Evolutionary conservation across 2,797 vertebrate genomes (phyloP).

Genomic region (Cryptoprocta ferox): DNA sequence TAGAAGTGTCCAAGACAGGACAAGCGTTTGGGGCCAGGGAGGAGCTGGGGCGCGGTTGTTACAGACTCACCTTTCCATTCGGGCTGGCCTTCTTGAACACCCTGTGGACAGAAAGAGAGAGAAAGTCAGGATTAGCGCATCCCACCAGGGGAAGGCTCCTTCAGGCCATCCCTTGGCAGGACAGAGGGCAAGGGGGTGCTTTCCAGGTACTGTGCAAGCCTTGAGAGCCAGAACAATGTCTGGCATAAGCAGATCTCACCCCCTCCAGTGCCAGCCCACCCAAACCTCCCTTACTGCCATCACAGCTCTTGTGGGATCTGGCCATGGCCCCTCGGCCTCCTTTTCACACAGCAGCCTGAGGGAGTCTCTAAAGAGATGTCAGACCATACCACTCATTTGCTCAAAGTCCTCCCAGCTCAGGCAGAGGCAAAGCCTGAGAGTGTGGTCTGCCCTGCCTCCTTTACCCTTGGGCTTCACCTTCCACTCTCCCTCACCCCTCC

Average conservation of each 20-base stretch:
- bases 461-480: background rate
- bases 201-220: background rate
- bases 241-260: background rate
- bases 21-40: background rate
- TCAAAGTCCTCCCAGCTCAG: background rate
- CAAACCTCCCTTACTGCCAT: fast-evolving
- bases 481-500: background rate
- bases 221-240: background rate
- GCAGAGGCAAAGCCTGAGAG: background rate
- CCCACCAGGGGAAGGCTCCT: background rate
- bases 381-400: background rate
- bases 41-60: fast-evolving
- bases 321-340: background rate
- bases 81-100: conserved; percentile 99
- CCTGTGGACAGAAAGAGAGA: conserved; percentile 86
- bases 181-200: background rate
- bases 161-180: background rate
- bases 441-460: background rate
- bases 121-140: background rate
- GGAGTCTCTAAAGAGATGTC: background rate
- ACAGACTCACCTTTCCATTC: conserved; percentile 94
- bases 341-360: background rate
- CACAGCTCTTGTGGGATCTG: background rate
- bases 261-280: fast-evolving
- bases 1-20: background rate